Evolutionary conservation across 2,888 invertebrate species (phyloP), one percentile per base, ranked within the genome.

Genomic region (Ennomos erosarius): DNA sequence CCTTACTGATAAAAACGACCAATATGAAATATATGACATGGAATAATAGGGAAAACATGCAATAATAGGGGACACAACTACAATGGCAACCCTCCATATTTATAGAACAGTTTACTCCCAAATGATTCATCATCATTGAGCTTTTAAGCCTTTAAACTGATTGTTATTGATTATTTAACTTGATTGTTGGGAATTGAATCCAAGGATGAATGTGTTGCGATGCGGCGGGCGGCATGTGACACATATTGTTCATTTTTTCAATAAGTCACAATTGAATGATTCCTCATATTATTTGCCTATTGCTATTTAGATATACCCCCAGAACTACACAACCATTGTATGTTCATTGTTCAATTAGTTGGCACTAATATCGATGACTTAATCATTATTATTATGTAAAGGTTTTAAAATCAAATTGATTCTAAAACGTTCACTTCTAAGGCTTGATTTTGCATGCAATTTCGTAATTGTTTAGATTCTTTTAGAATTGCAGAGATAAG

Each of bases 401-500:
- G 6, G 8, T 26, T 8, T 10, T 26, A 33, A 6, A 34, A 34
- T 9, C 5, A 3, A 43, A 33, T 33, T 0, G 16, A 8, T 8
- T 8, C 9, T n/a, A 16, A 47, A n/a, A 5, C 0, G 1, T 35
- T 47, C 10, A 6, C 26, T 26, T 37, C 38, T 8, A 45, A 13
- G 38, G 55, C 11, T 37, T 10, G 12, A 10, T 37, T 43, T 36
- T n/a, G 26, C 34, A 10, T 4, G 16, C n/a, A 9, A 11, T 26
- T 26, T 16, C 34, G 8, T 9, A 34, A 42, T 36, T 42, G 38
- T 52, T 52, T 74, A 40, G 5, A 65, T 46, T 70, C 54, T 73
- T 75, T 71, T 64, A 11, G 44, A 45, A 48, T 50, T 50, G 56
- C 9, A 35, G 35, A 44, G 34, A 26, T 34, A 45, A 52, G 26